Evolutionary conservation across 2,888 invertebrate genomes (phyloP).

Genomic region (Pedicia rivosa): DNA sequence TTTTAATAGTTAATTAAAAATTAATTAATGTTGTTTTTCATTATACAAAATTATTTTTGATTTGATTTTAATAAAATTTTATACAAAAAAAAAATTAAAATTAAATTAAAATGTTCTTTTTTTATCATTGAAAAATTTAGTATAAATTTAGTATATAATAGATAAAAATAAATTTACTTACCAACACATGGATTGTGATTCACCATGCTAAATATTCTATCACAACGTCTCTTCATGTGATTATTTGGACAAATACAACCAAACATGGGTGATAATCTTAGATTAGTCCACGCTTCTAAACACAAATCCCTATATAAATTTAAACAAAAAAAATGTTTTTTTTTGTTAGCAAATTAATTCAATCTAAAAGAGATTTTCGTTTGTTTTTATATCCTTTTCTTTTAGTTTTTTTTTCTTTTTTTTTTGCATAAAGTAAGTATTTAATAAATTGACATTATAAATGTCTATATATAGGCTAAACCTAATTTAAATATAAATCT

Average conservation of each 20-base stretch:
- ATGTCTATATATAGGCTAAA: too few relatives aligned
- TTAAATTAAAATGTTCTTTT: too few relatives aligned
- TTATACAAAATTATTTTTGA: too few relatives aligned
- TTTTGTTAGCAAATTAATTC: too few relatives aligned
- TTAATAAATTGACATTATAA: background rate
- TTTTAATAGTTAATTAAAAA: too few relatives aligned
- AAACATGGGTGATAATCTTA: slow-evolving; percentile 76
- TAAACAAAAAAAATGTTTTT: too few relatives aligned
- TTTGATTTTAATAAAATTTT: too few relatives aligned
- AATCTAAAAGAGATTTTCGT: background rate
- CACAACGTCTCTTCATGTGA: slow-evolving; percentile 74
- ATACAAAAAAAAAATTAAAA: too few relatives aligned
- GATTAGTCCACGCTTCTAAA: slow-evolving; percentile 74
- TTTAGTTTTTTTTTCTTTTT: background rate
- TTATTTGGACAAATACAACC: slow-evolving; percentile 87
- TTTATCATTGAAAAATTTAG: too few relatives aligned
- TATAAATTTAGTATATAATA: slow-evolving; percentile 2
- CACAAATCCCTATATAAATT: slow-evolving; percentile 55
- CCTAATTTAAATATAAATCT: too few relatives aligned
- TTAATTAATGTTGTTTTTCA: too few relatives aligned
- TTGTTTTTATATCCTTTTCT: background rate
- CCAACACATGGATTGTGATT: slow-evolving; percentile 91
- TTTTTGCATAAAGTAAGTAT: too few relatives aligned
- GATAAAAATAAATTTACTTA: slow-evolving; percentile 37
- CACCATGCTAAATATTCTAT: slow-evolving; percentile 73